Evolutionary conservation across 2,888 invertebrate genomes (phyloP).

Genomic region (Reticulitermes lucifugus): DNA sequence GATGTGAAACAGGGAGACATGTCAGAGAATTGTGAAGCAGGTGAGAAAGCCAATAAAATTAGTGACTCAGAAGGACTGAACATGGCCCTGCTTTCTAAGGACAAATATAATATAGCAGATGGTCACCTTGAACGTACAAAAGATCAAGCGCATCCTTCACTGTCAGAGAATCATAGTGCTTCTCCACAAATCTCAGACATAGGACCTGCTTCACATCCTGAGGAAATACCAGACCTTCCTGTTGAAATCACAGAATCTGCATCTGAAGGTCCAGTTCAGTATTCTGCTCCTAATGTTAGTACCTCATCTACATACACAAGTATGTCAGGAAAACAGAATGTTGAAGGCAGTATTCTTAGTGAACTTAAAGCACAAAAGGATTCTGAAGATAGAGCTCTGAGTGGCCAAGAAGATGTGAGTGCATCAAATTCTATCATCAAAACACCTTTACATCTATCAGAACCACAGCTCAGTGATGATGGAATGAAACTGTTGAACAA

Average conservation of each 20-base stretch:
- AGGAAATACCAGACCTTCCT: background rate
- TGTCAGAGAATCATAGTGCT: background rate
- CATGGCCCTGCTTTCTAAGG: background rate
- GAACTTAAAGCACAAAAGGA: background rate
- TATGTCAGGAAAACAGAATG: background rate
- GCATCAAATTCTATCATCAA: constrained; percentile 15
- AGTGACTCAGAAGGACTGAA: background rate
- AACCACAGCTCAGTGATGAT: constrained; percentile 15
- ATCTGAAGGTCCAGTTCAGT: background rate
- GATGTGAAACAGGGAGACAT: constrained; percentile 25
- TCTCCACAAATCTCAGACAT: background rate
- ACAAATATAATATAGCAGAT: background rate
- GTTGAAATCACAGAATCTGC: background rate
- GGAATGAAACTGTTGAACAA: background rate
- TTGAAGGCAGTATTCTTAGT: background rate
- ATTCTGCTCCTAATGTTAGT: background rate
- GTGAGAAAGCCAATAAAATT: constrained; percentile 27
- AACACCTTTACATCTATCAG: constrained; percentile 31
- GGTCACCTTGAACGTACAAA: background rate
- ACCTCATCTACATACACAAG: background rate
- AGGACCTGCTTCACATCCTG: background rate
- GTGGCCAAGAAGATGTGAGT: background rate
- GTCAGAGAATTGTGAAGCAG: constrained; percentile 59
- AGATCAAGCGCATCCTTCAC: background rate
- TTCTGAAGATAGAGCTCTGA: background rate